Base-by-base conservation (phyloP, 2,888 invertebrate species). In the Ectemnius lituratus region DNA sequence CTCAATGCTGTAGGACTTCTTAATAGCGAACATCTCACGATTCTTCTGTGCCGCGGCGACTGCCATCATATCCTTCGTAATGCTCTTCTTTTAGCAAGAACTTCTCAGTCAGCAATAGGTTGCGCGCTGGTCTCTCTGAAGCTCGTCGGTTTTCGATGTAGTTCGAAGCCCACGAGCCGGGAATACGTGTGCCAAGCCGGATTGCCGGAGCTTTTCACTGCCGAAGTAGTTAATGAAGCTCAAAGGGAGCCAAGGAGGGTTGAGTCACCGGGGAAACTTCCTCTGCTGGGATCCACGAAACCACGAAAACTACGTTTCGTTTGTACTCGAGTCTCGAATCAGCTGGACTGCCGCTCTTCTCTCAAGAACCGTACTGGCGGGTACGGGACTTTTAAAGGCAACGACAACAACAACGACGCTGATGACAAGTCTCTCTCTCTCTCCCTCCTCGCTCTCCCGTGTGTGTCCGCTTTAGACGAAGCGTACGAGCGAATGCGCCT, bases 1-100 rank as follows among this genome's bases (percentile, higher is more conserved):
- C 96, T 98, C 98, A 92, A 98, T 97, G 93, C 97, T 97, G 94
- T 98, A 98, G 84, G 97, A 97, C 92, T 98, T 98, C 93, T 97
- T 97, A 93, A 97, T 97, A 91, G 97, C 97, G 94, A 97, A 97
- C 95, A 97, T 96, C 92, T 97, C 97, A 91, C 97, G 95, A 93
- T 97, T 97, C 93, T 97, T 97, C 93, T 97, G 97, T 83, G 97
- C 97, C 91, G 97, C 96, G 91, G 97, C 96, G 89, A 97, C 96
- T 92, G 96, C 96, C 95, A 97, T 97, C 93, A 93, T 94, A 84
- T 76, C 79, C 69, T 67, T 46, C 76, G 72, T 76, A 37, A 70
- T 56, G 76, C 74, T 78, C 75, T 67, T 81, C 70, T 57, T 62
- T 3, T 6, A 62, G 73, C 69, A 70, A 80, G 37, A 37, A 37